Conservation (phyloP, 2,113 vertebrate species). For the Melanerpes formicivorus region DNA sequence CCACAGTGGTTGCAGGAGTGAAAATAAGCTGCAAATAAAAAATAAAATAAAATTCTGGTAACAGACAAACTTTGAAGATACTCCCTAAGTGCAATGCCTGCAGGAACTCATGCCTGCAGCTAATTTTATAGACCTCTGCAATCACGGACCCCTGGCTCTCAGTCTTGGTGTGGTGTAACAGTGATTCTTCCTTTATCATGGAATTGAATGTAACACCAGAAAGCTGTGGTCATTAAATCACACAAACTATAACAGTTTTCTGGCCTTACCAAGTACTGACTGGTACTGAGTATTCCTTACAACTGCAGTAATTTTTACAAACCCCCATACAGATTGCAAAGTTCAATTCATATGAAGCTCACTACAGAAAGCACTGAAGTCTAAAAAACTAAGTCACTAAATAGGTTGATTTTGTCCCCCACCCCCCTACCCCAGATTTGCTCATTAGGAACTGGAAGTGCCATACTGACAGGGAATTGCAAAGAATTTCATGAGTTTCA, state of each 20-base stretch:
- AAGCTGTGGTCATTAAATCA: background rate
- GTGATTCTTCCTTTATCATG: background rate
- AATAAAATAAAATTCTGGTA: background rate
- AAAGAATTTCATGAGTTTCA: background rate
- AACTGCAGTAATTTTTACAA: background rate
- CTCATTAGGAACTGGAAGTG: background rate
- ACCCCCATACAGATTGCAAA: background rate
- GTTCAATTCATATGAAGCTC: background rate
- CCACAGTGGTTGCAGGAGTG: constrained; percentile 91
- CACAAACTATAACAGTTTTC: background rate
- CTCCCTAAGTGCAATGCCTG: background rate
- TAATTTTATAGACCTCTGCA: background rate
- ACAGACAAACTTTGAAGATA: background rate
- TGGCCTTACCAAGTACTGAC: background rate
- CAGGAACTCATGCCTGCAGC: background rate
- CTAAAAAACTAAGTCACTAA: background rate
- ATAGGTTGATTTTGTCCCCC: background rate
- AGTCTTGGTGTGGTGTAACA: background rate
- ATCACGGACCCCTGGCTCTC: background rate
- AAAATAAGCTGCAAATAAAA: constrained; percentile 89
- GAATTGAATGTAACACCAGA: background rate
- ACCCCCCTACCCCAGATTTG: background rate
- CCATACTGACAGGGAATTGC: background rate
- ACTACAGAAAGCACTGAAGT: background rate
- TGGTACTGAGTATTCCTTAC: background rate